phyloP scores from a whole-genome alignment of 92 coral and sea anemone species.

The Actinostola sp. region DNA sequence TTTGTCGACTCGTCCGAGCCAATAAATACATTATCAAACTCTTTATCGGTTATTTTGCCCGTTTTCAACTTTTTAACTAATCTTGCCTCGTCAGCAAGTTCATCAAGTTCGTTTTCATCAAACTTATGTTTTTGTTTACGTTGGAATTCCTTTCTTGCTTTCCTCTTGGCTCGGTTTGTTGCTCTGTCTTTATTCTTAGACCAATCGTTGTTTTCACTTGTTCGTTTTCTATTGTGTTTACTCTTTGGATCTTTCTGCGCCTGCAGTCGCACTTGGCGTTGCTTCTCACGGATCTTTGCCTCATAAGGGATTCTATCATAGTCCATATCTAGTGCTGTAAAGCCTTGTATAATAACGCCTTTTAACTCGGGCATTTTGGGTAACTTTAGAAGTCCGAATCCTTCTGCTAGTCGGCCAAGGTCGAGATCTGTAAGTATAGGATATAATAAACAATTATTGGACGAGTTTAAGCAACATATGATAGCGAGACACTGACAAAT shows the following conservation, averaged over 20 bases:
- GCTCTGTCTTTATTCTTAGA: conserved; percentile 77
- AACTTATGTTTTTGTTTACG: conserved; percentile 63
- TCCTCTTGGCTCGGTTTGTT: conserved; percentile 73
- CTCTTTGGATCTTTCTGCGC: conserved; percentile 32
- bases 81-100: conserved; percentile 79
- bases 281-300: conserved; percentile 86
- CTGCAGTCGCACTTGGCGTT: conserved; percentile 64
- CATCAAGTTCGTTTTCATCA: conserved; percentile 82
- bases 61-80: conserved; percentile 87
- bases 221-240: conserved; percentile 42
- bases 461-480: not conserved
- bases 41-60: conserved; percentile 78
- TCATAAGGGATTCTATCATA: conserved; percentile 62
- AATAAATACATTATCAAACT: conserved; percentile 65
- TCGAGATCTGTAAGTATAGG: conserved; percentile 67
- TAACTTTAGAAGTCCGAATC: conserved; percentile 89
- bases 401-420: conserved; percentile 85
- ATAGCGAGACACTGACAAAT: too few relatives aligned
- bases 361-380: conserved; percentile 95
- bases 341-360: conserved; percentile 66
- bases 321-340: conserved; percentile 73
- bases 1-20: conserved; percentile 41
- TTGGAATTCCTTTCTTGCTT: conserved; percentile 71
- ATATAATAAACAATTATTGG: not conserved
- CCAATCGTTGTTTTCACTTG: conserved; percentile 66